Evolutionary conservation across 1,140 invertebrate species (phyloP).

Genomic region (Ceratina australensis): DNA sequence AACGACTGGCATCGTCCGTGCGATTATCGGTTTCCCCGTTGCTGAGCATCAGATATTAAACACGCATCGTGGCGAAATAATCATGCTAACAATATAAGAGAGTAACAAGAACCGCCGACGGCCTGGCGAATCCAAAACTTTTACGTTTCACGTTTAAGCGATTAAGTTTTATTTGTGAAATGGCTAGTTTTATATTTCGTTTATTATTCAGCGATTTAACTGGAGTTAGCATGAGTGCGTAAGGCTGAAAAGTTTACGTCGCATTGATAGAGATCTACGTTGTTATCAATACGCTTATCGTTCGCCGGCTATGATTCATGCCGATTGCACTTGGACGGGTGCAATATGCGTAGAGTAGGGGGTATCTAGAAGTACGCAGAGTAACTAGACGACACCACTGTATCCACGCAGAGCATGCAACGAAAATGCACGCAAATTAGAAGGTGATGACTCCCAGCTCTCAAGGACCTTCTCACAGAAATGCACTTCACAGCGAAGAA

Average conservation of each 20-base stretch:
- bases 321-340: not conserved
- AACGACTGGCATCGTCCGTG: slow-evolving; percentile 32
- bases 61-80: slow-evolving; percentile 6
- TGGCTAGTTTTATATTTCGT: slow-evolving; percentile 7
- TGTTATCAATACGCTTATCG: not conserved
- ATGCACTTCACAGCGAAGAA: slow-evolving; percentile 34
- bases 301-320: not conserved
- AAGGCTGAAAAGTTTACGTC: not conserved
- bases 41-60: slow-evolving; percentile 25
- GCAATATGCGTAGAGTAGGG: slow-evolving; percentile 12
- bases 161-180: not conserved
- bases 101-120: not conserved
- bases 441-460: slow-evolving; percentile 44
- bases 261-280: not conserved
- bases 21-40: slow-evolving; percentile 38
- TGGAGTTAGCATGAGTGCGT: not conserved
- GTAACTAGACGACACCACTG: slow-evolving; percentile 25
- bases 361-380: slow-evolving; percentile 5
- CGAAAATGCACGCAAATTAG: slow-evolving; percentile 35
- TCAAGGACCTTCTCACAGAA: slow-evolving; percentile 30
- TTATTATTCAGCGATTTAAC: slow-evolving; percentile 8
- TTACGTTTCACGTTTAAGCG: slow-evolving; percentile 16
- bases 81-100: not conserved
- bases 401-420: slow-evolving; percentile 40
- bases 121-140: not conserved